phyloP scores from a whole-genome alignment of 2,113 vertebrate species.

The Emydocephalus ijimae region DNA sequence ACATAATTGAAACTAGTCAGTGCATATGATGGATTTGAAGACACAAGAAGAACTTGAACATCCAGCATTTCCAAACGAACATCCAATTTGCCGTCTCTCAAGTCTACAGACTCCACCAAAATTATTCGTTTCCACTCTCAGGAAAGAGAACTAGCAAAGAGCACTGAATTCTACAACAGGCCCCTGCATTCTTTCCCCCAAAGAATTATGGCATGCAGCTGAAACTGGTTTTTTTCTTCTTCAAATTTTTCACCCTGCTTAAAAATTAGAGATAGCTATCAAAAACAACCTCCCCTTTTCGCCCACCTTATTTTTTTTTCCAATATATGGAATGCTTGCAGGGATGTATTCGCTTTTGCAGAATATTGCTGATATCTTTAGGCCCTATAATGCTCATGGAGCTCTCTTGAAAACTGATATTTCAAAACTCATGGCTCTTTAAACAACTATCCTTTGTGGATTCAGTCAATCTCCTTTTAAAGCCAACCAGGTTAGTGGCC shows the following conservation, averaged over 20 bases:
- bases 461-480: not conserved
- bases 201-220: not conserved
- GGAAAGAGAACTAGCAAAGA: not conserved
- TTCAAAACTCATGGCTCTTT: not conserved
- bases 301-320: not conserved
- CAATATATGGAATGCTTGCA: not conserved
- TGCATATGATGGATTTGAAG: not conserved
- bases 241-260: not conserved
- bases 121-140: not conserved
- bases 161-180: not conserved
- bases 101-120: not conserved
- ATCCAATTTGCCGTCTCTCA: not conserved
- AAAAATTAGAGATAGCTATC: not conserved
- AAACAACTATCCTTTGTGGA: not conserved
- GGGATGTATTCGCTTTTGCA: not conserved
- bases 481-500: not conserved
- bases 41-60: not conserved
- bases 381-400: not conserved
- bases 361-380: not conserved
- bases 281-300: not conserved
- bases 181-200: not conserved
- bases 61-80: not conserved
- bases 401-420: not conserved
- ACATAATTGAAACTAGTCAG: not conserved
- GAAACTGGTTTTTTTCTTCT: not conserved